A percentile compares a stretch with the other conserved stretches of the same genome.
phyloP scores from a whole-genome alignment of 2,797 vertebrate species.

The Sebastes matsubarae region DNA sequence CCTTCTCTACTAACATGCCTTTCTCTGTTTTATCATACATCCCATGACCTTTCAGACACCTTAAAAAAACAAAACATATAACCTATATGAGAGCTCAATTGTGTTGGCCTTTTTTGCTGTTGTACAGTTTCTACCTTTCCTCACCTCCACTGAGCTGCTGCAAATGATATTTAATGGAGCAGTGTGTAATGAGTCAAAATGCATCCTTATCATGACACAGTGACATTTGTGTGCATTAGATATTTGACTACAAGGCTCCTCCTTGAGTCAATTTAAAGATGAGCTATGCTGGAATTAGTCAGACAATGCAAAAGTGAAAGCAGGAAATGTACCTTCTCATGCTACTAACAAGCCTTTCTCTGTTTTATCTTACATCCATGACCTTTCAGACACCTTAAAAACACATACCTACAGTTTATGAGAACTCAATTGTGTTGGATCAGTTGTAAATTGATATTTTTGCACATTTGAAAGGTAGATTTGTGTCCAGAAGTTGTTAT shows the following conservation, averaged over 20 bases:
- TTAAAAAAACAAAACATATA: too few relatives aligned
- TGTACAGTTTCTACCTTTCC: neutral
- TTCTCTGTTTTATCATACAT: neutral
- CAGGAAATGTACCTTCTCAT: conserved; percentile 41
- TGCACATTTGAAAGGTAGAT: too few relatives aligned
- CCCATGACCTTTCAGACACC: neutral
- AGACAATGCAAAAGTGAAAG: conserved; percentile 35
- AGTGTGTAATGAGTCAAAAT: conserved; percentile 1
- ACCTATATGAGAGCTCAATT: too few relatives aligned
- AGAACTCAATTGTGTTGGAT: neutral
- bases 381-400: neutral
- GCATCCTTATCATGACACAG: neutral
- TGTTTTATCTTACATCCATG: neutral
- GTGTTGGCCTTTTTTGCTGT: too few relatives aligned
- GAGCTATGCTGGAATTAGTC: neutral
- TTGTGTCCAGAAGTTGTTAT: too few relatives aligned
- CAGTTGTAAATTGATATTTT: too few relatives aligned
- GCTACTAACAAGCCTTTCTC: neutral
- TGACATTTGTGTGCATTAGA: neutral
- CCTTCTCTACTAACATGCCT: neutral
- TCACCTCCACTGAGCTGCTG: neutral
- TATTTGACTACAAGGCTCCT: neutral
- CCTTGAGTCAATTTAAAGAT: neutral
- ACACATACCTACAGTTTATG: neutral
- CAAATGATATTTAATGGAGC: neutral